These are phyloP conservation scores for Ophioninae sp. DNA, from an alignment of 2,888 invertebrate genomes.

Conservation along the genomic window DNA sequence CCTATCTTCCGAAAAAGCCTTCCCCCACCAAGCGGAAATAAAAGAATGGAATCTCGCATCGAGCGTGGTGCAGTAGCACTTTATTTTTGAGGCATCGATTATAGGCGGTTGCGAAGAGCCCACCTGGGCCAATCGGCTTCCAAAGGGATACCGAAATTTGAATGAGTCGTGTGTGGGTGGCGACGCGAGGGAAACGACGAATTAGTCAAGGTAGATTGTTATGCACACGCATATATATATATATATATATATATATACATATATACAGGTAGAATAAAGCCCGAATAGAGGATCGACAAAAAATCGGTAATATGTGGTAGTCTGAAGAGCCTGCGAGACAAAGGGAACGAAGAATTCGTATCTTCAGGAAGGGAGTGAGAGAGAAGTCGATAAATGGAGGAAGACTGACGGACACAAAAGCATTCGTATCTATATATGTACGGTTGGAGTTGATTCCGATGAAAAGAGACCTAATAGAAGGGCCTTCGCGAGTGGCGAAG, in stretches of 20 bases:
- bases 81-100: conserved; percentile 29
- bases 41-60: conserved; percentile 5
- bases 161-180: conserved; percentile 35
- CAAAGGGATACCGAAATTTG: conserved; percentile 47
- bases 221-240: neutral
- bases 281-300: conserved; percentile 15
- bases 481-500: neutral
- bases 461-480: conserved; percentile 9
- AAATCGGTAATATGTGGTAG: conserved; percentile 45
- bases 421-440: neutral
- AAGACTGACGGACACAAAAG: neutral
- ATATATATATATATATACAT: neutral
- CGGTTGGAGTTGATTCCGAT: neutral
- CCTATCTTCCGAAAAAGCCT: too few relatives aligned
- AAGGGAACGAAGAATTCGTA: conserved; percentile 32
- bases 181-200: conserved; percentile 35
- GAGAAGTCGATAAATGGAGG: neutral
- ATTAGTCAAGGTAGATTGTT: conserved; percentile 48
- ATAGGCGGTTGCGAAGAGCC: conserved; percentile 23
- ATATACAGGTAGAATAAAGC: neutral
- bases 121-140: conserved; percentile 11
- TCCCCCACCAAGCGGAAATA: neutral
- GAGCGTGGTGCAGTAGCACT: conserved; percentile 26
- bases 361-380: conserved; percentile 4
- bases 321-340: neutral